These are phyloP conservation scores for Baronia brevicornis DNA, from an alignment of 2,888 invertebrate genomes.

Conservation along the genomic window DNA sequence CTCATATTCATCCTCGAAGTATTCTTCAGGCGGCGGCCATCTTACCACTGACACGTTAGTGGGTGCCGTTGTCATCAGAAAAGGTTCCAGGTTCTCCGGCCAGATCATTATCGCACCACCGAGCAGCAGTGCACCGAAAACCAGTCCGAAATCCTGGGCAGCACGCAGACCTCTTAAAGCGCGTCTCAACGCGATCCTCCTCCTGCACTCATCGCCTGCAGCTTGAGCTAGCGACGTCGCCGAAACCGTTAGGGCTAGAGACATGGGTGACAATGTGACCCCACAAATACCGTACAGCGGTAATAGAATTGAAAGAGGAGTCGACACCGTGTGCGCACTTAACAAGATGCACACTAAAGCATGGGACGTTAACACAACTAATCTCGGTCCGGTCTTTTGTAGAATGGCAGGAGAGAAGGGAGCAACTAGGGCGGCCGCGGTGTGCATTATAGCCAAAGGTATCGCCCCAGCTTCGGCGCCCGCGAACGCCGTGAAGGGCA, in stretches of 20 bases:
- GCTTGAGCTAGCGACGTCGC: conserved; percentile 76
- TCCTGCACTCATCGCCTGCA: conserved; percentile 56
- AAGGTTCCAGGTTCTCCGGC: conserved; percentile 60
- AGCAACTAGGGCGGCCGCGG: conserved; percentile 75
- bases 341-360: conserved; percentile 75
- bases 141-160: conserved; percentile 63
- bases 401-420: conserved; percentile 62
- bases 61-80: conserved; percentile 50
- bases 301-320: conserved; percentile 49
- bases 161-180: conserved; percentile 56
- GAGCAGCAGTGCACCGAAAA: conserved; percentile 54
- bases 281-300: conserved; percentile 70
- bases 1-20: conserved; percentile 73
- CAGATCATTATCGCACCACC: conserved; percentile 67
- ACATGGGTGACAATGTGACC: conserved; percentile 73
- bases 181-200: conserved; percentile 55
- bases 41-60: conserved; percentile 50
- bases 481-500: conserved; percentile 73
- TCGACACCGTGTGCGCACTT: conserved; percentile 70
- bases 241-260: conserved; percentile 73
- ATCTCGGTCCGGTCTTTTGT: conserved; percentile 54
- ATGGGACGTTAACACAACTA: conserved; percentile 66
- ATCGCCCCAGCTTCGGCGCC: conserved; percentile 77
- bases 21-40: conserved; percentile 66
- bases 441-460: conserved; percentile 77